Base-by-base conservation (phyloP, 2,888 invertebrate genomes). In the Coleophora deauratella region DNA sequence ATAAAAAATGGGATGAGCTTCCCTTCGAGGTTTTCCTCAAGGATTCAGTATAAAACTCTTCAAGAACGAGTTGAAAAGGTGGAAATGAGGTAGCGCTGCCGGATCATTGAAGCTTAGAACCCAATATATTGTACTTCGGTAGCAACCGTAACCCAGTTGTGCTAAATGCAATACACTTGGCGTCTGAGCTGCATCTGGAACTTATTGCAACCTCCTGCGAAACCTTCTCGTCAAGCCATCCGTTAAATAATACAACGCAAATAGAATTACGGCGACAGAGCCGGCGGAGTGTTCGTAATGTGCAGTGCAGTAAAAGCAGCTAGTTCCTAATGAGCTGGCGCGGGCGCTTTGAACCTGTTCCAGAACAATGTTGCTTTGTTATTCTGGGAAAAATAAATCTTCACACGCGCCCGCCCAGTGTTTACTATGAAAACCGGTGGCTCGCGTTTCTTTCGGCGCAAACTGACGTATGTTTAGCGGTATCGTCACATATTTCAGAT, bases 341-440 rank as follows among this genome's bases (percentile, higher is more conserved):
- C 59, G 51, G n/a, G 54, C 52, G 66, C 77, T 78, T 73, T 75
- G 75, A 76, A 73, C 63, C 68, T 76, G 74, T 77, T 66, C 74
- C 69, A 70, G 74, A 55, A 76, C 77, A 76, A 72, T 78, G 75
- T 69, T 63, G 64, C 70, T 75, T 72, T 73, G 72, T 73, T 59
- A 62, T 75, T 72, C 75, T 77, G 71, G 69, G 76, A 78, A 77
- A 70, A 63, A 63, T 66, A 61, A 64, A 66, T 66, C 65, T 74
- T 80, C 78, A 68, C 75, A 75, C 72, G 72, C 46, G 50, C 45
- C 44, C 50, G 46, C 10, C 35, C 41, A 42, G 51, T 75, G 76
- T 75, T 78, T 76, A 77, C 78, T 78, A 77, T 68, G 72, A 68
- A 70, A 65, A 64, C 64, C 53, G 53, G 53, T 46, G 47, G 54